phyloP scores from a whole-genome alignment of 1,140 invertebrate species.

The Drosophila nikananu region DNA sequence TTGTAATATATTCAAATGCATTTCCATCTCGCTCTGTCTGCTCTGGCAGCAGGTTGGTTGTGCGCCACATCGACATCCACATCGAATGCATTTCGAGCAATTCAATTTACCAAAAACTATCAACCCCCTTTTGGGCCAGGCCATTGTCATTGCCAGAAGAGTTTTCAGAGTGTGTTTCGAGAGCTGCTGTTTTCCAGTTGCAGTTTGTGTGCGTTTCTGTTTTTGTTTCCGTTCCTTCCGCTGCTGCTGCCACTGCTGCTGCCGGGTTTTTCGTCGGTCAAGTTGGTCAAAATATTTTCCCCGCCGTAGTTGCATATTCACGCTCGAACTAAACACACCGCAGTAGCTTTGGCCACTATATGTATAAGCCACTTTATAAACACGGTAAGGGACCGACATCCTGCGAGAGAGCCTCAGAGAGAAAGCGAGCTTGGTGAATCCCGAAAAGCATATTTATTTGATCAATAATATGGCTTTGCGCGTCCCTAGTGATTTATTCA shows the following conservation, averaged over 20 bases:
- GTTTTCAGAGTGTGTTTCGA: conserved; percentile 6
- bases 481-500: conserved; percentile 71
- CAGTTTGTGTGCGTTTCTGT: conserved; percentile 7
- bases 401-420: conserved; percentile 4
- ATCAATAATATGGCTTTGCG: conserved; percentile 73
- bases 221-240: conserved; percentile 17
- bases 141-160: conserved; percentile 40
- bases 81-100: conserved; percentile 59
- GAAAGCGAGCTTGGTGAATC: conserved; percentile 3
- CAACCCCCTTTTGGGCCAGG: conserved; percentile 54
- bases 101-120: conserved; percentile 68
- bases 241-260: conserved; percentile 3
- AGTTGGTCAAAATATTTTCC: conserved; percentile 34
- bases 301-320: conserved; percentile 68
- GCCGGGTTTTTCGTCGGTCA: conserved; percentile 11
- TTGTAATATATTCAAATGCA: conserved; percentile 43
- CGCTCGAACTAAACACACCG: conserved; percentile 60
- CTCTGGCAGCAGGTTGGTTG: conserved; percentile 9
- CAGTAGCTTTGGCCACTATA: conserved; percentile 14
- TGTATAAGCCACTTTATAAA: conserved; percentile 7
- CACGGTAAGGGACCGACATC: conserved; percentile 14
- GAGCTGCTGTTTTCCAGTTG: conserved; percentile 17
- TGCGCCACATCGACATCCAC: conserved; percentile 4
- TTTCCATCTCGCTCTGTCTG: conserved; percentile 41
- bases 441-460: conserved; percentile 64